These are phyloP conservation scores for Pocota personata DNA, from an alignment of 2,888 invertebrate genomes.

Conservation along the genomic window DNA sequence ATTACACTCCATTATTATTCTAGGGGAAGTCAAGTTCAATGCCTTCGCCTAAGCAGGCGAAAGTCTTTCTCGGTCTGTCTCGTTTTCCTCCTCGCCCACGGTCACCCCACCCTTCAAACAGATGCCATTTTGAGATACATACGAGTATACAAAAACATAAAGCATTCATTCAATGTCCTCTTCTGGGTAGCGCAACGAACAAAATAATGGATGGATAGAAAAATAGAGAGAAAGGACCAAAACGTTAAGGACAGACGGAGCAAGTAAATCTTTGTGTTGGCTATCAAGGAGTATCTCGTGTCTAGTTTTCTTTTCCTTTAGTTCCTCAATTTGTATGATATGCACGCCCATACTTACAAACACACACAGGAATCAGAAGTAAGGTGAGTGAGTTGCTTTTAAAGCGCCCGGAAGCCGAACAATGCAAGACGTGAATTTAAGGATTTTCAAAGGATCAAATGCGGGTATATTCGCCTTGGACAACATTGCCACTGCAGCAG, in stretches of 20 bases:
- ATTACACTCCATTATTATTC: conserved; percentile 71
- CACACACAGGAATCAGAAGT: neutral
- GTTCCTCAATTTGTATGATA: conserved; percentile 64
- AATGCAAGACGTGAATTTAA: conserved; percentile 46
- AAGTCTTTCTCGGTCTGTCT: conserved; percentile 39
- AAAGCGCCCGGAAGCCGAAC: conserved; percentile 22
- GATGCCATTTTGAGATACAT: conserved; percentile 53
- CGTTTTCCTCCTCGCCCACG: neutral
- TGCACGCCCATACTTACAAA: conserved; percentile 33
- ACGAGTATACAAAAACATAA: conserved; percentile 36
- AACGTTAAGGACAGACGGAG: conserved; percentile 40
- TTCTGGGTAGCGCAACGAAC: conserved; percentile 30
- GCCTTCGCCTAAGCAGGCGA: conserved; percentile 59
- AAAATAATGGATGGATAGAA: conserved; percentile 46
- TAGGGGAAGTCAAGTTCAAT: conserved; percentile 70
- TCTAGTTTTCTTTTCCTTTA: conserved; percentile 12
- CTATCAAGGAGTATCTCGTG: conserved; percentile 28
- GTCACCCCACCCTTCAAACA: conserved; percentile 8
- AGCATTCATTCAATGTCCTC: conserved; percentile 61
- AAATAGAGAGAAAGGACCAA: conserved; percentile 16
- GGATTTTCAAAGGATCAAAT: conserved; percentile 15
- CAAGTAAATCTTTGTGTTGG: conserved; percentile 58
- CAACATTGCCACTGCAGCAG: conserved; percentile 30
- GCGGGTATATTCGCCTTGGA: neutral
- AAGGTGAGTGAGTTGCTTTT: conserved; percentile 8